Evolutionary conservation across 2,113 vertebrate species (phyloP).

Genomic region (Alaudala cheleensis): DNA sequence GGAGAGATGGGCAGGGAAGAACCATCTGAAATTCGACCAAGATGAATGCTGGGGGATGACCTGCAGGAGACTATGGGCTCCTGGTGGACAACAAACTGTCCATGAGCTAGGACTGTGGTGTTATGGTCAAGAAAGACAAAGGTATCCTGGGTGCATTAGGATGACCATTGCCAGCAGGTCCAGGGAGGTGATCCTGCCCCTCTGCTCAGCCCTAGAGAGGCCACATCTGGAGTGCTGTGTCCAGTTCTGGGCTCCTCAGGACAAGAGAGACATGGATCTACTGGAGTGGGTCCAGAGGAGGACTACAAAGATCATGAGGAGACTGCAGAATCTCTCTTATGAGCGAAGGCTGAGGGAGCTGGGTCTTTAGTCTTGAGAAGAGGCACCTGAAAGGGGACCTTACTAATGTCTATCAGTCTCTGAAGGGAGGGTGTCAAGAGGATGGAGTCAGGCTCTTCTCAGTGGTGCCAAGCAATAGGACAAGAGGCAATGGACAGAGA

Average conservation of each 20-base stretch:
- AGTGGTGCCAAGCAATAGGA: accelerated
- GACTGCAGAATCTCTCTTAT: neutral
- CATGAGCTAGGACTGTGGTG: neutral
- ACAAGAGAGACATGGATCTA: neutral
- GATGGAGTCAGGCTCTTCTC: neutral
- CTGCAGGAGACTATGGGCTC: neutral
- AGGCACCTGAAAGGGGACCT: neutral
- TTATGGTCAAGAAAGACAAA: neutral
- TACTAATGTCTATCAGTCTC: neutral
- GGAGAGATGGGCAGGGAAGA: neutral
- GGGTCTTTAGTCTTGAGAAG: neutral
- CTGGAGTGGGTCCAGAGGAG: neutral
- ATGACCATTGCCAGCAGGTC: accelerated
- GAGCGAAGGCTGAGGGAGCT: neutral
- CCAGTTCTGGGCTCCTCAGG: neutral
- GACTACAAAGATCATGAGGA: neutral
- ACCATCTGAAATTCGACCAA: neutral
- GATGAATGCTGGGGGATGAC: neutral
- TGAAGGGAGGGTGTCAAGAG: neutral
- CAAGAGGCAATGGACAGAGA: neutral
- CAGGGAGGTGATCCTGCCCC: neutral
- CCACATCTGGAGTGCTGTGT: neutral
- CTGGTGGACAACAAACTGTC: neutral
- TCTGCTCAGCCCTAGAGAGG: neutral
- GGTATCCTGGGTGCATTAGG: neutral